Percentiles rank a stretch among this genome's conserved stretches.
These are phyloP conservation scores for Allophyes oxyacanthae DNA, from an alignment of 2,888 invertebrate species.

Conservation along the genomic window DNA sequence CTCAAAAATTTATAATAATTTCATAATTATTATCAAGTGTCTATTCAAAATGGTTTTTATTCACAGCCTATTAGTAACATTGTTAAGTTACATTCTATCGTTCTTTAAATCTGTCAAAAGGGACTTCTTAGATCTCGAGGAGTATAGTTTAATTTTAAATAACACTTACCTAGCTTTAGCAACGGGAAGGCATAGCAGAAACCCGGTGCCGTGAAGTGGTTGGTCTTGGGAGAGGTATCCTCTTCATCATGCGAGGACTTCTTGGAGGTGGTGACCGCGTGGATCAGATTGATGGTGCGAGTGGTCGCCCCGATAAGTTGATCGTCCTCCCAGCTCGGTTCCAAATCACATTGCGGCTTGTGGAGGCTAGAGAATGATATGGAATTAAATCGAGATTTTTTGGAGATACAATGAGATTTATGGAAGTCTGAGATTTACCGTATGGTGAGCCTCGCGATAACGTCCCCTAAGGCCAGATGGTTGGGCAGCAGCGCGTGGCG, in stretches of 20 bases:
- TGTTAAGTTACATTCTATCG: no score
- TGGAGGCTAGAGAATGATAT: conserved; percentile 61
- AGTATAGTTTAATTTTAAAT: neutral
- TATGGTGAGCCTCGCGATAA: conserved; percentile 93
- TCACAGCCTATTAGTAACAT: no score
- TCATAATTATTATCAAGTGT: no score
- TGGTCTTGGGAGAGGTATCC: conserved; percentile 44
- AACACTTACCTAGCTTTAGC: conserved; percentile 88
- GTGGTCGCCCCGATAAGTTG: conserved; percentile 90
- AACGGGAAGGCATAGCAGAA: conserved; percentile 96
- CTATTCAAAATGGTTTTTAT: no score
- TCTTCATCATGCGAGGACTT: conserved; percentile 32
- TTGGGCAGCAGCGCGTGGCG: conserved; percentile 80
- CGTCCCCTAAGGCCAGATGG: conserved; percentile 85
- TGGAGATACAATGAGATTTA: no score
- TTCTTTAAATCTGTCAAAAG: no score
- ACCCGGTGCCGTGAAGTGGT: conserved; percentile 91
- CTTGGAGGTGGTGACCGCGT: conserved; percentile 85
- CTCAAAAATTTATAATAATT: no score
- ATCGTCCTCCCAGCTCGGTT: conserved; percentile 93
- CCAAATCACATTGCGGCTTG: conserved; percentile 94
- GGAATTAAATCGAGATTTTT: neutral
- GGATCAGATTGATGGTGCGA: conserved; percentile 90
- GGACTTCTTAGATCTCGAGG: no score
- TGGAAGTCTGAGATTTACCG: no score